Base-by-base conservation (phyloP, 1,140 invertebrate genomes). In the Melitaea cinxia region DNA sequence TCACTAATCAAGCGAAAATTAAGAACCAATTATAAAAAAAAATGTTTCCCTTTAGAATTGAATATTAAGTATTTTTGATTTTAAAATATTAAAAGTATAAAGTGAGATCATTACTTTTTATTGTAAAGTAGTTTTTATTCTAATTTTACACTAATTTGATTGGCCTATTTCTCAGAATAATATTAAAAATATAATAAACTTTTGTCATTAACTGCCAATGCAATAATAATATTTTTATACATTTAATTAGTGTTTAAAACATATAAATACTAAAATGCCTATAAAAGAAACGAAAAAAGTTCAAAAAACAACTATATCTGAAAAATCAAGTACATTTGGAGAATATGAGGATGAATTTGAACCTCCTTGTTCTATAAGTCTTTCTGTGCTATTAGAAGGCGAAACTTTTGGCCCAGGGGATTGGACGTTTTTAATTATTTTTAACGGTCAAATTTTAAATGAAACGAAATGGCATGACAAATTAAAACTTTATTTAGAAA, bases 391-490 rank as follows among this genome's bases (percentile, higher is more conserved):
- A 30, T 21, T 88, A 52, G 23, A 73, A 45, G 84, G 83, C 28
- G 65, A 73, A 10, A 52, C 26, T 21, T 75, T 78, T 19, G 72
- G 70, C n/a, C 53, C 69, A 35, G 78, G 66, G 30, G 80, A 88
- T 14, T 82, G 71, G 73, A 55, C 39, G 24, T 82, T 90, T 35
- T 10, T 85, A 1, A 64, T 66, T 39, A 14, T 86, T 30, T 88
- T 88, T 58, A 77, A 88, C 65, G 78, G 80, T 10, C 64, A 72
- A 39, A 65, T 79, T 37, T 37, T 88, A 55, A 33, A 79, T 14
- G 80, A 86, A 39, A 57, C 55, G 47, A 88, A 87, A 72, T 90
- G 88, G 88, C 10, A 59, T 15, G 28, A 78, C 35, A 68, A 70
- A n/a, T 15, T 30, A 9, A 26, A 37, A 19, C 30, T 83, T 33